Base-by-base conservation (phyloP, 2,888 invertebrate species). In the Polylopha cassiicola region DNA sequence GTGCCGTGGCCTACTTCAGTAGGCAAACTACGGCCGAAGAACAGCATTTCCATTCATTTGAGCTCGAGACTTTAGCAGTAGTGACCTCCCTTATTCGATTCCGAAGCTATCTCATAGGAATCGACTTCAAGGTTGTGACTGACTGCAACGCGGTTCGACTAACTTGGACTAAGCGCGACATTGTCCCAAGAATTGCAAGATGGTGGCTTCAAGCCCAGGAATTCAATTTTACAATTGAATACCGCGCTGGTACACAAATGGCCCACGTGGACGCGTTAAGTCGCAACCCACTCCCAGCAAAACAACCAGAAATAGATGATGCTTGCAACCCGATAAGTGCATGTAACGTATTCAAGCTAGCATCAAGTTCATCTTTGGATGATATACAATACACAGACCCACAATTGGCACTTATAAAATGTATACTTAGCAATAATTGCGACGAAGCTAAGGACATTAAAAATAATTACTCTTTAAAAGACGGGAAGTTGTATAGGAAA, bases 11-110 rank as follows among this genome's bases (percentile, higher is more conserved):
- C 4, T 34, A 39, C 14, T 34, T 39, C 13, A 34, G 39, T 21
- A 13, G 37, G 5, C 37, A 38, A 27, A 42, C 42, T 4, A 36
- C 36, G 2, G 6, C 27, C 6, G 42, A 42, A 28, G 42, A 42
- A 17, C 36, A 31, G 7, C 30, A 30, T 20, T 30, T n/a, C n/a
- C n/a, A n/a, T n/a, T n/a, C n/a, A n/a, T n/a, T n/a, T n/a, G 18
- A 6, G 27, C 31, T 16, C 21, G 23, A 6, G 20, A 34, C 20
- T 3, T 17, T 29, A 13, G 20, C 29, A 0, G 29, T 20, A 2
- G 29, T 29, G n/a, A 11, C n/a, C 7, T 29, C 29, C n/a, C 13
- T 29, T 2, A 17, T 16, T 2, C 29, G 29, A 7, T 29, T 20
- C 8, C 29, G 29, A 2, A 29, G n/a, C 13, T 29, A 29, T 8